These are phyloP conservation scores for Hypomesus transpacificus DNA, from an alignment of 2,113 vertebrate genomes.

Conservation along the genomic window DNA sequence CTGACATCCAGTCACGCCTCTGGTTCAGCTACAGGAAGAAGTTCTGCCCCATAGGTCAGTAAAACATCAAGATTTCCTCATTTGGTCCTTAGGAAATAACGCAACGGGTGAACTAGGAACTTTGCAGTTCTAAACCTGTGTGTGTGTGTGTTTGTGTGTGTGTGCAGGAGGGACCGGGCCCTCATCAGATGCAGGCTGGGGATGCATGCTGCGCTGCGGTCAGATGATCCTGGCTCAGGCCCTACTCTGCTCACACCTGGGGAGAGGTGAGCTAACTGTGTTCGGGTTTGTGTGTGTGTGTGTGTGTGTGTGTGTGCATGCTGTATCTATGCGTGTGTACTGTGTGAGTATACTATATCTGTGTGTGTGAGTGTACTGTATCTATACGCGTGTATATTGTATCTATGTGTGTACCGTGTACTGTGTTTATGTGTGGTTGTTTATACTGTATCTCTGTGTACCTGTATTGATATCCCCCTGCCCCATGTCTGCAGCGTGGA, in stretches of 20 bases:
- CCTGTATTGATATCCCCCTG: background rate
- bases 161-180: constrained; percentile 81
- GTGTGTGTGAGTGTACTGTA: no score
- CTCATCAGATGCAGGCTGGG: constrained; percentile 87
- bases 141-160: no score
- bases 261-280: constrained; percentile 70
- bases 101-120: no score
- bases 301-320: background rate
- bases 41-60: constrained; percentile 83
- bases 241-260: constrained; percentile 78
- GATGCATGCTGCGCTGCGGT: constrained; percentile 87
- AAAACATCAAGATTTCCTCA: background rate
- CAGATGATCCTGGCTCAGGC: constrained; percentile 92
- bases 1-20: constrained; percentile 80
- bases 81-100: no score
- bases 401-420: no score
- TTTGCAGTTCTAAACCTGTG: no score
- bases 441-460: background rate
- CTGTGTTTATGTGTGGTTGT: no score
- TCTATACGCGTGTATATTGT: no score
- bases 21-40: constrained; percentile 90
- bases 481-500: constrained; percentile 70
- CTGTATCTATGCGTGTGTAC: no score
- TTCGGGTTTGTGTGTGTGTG: background rate
- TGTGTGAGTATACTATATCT: no score